phyloP scores from a whole-genome alignment of 2,113 vertebrate genomes.

The Lepidothrix coronata region DNA sequence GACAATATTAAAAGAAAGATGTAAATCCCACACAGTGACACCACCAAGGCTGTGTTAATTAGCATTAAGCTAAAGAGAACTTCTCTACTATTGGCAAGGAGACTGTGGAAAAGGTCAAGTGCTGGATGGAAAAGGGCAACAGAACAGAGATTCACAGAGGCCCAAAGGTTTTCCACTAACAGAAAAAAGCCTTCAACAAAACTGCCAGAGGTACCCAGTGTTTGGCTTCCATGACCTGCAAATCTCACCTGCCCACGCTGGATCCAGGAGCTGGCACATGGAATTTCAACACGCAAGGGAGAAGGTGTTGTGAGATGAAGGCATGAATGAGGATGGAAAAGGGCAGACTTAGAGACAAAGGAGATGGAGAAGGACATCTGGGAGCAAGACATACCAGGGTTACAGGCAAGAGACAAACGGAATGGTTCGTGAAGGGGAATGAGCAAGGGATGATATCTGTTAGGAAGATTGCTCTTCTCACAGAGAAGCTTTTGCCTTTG shows the following conservation, averaged over 20 bases:
- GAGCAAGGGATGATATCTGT: not conserved
- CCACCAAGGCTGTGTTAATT: not conserved
- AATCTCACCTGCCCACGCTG: rapidly evolving
- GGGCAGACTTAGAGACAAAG: not conserved
- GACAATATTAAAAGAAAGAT: not conserved
- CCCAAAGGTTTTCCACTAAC: not conserved
- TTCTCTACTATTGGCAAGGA: not conserved
- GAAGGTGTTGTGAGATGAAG: not conserved
- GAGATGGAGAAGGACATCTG: not conserved
- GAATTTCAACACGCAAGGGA: not conserved
- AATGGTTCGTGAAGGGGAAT: not conserved
- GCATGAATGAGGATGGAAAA: not conserved
- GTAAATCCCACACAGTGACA: not conserved
- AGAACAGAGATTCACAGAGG: not conserved
- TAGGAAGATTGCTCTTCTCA: not conserved
- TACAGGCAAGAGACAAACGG: not conserved
- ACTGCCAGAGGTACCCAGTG: not conserved
- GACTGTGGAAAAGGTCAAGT: not conserved
- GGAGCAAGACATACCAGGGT: not conserved
- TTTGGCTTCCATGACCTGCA: not conserved
- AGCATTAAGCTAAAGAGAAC: not conserved
- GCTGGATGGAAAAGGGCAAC: not conserved
- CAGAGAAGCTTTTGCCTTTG: not conserved
- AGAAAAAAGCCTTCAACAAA: not conserved
- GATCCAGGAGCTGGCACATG: not conserved